Percentiles rank a stretch among this genome's conserved stretches.
These are phyloP conservation scores for Drosophila willistoni DNA, from an alignment of 1,140 invertebrate genomes.

Conservation along the genomic window DNA sequence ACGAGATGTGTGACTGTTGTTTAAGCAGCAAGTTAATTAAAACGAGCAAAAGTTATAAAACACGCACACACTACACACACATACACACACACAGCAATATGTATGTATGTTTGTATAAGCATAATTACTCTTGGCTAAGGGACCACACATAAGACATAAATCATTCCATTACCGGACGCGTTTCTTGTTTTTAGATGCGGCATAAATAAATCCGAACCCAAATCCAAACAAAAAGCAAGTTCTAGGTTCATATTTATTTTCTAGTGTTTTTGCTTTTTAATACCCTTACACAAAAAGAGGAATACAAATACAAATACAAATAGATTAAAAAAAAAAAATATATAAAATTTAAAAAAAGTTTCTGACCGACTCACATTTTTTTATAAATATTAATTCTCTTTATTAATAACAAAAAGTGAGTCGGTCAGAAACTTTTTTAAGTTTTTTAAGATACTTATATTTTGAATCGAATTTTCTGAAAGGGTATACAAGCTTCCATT, in stretches of 20 bases:
- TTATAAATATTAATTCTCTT: too few relatives aligned
- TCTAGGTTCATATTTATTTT: constrained; percentile 17
- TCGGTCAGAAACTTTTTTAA: too few relatives aligned
- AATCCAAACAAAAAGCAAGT: constrained; percentile 60
- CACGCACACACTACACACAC: neutral
- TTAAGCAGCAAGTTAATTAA: constrained; percentile 46
- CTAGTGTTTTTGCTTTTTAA: neutral
- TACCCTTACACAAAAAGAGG: neutral
- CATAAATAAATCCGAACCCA: constrained; percentile 57
- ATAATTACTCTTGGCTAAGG: neutral
- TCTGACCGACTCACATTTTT: neutral
- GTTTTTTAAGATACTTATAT: too few relatives aligned
- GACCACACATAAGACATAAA: constrained; percentile 51
- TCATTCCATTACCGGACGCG: constrained; percentile 43
- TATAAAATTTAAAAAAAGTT: too few relatives aligned
- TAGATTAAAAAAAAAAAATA: neutral
- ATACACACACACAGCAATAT: neutral
- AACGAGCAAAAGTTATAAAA: constrained; percentile 20
- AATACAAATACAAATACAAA: too few relatives aligned
- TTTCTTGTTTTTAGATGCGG: constrained; percentile 20
- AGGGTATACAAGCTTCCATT: neutral
- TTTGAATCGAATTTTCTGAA: too few relatives aligned
- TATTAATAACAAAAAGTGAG: too few relatives aligned
- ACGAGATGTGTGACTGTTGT: constrained; percentile 26
- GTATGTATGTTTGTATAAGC: constrained; percentile 13